These are phyloP conservation scores for Lasiommata megera DNA, from an alignment of 2,888 invertebrate genomes.

Conservation along the genomic window DNA sequence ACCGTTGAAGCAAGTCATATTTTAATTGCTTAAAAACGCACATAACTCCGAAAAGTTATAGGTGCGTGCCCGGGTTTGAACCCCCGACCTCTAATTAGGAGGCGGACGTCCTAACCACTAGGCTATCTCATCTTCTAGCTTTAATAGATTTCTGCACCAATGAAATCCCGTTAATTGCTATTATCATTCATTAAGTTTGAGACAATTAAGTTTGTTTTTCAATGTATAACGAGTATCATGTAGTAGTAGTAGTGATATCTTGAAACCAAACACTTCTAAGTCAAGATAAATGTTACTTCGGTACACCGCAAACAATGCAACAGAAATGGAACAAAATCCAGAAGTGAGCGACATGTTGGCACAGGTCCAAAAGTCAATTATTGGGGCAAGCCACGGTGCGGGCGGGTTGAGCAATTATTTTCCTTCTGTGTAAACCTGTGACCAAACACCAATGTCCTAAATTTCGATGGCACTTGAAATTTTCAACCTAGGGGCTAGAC, in stretches of 20 bases:
- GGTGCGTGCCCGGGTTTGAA: no score
- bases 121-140: no score
- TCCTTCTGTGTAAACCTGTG: slow-evolving; percentile 51
- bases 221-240: no score
- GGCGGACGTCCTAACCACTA: no score
- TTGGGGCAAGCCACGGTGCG: slow-evolving; percentile 48
- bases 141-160: no score
- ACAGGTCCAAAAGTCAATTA: slow-evolving; percentile 71
- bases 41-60: no score
- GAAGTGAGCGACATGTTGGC: slow-evolving; percentile 49
- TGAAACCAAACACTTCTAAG: neutral
- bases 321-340: slow-evolving; percentile 12
- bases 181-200: no score
- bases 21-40: no score
- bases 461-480: slow-evolving; percentile 20
- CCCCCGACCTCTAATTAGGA: no score
- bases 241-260: neutral
- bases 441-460: slow-evolving; percentile 56
- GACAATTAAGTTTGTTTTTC: no score
- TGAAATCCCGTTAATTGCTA: no score
- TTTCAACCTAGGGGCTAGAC: neutral
- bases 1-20: no score
- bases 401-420: slow-evolving; percentile 61
- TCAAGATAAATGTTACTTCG: neutral
- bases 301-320: neutral